Conservation (phyloP, 92 coral and sea anemone species). For the Heteractis magnifica region DNA sequence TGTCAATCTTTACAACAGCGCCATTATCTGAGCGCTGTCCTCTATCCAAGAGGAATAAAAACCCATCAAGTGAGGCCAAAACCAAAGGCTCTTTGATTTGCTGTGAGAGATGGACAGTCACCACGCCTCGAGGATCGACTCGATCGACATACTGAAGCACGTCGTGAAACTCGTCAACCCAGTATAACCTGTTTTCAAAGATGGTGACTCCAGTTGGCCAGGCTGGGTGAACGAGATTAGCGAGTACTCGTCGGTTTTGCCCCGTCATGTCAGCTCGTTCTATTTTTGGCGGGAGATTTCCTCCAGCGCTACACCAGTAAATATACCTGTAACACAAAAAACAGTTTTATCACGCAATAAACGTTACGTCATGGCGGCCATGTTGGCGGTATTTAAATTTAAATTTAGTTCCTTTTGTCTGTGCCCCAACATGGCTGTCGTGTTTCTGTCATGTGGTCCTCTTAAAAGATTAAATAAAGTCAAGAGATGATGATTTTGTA, state of each 20-base stretch:
- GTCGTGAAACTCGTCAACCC: conserved; percentile 49
- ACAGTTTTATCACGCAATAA: too few species aligned
- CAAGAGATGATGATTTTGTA: too few species aligned
- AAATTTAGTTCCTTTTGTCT: too few species aligned
- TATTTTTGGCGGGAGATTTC: conserved; percentile 24
- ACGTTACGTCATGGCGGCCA: too few species aligned
- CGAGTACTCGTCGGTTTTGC: conserved; percentile 14
- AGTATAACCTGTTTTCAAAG: conserved; percentile 49
- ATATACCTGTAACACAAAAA: not conserved
- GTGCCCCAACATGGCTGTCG: not conserved
- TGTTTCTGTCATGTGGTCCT: not conserved
- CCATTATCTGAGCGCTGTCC: conserved; percentile 17
- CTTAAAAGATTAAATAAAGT: too few species aligned
- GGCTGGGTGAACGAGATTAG: conserved; percentile 4
- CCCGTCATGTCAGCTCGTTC: conserved; percentile 54
- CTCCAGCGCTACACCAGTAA: conserved; percentile 19
- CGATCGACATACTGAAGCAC: conserved; percentile 21
- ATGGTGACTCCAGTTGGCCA: conserved; percentile 37
- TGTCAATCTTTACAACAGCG: conserved; percentile 8
- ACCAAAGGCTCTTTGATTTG: not conserved
- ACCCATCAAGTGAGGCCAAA: conserved; percentile 13
- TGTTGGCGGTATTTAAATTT: too few species aligned
- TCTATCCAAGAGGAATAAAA: conserved; percentile 11
- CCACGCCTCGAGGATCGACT: not conserved
- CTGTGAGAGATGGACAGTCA: conserved; percentile 1